Evolutionary conservation across 2,888 invertebrate species (phyloP).

Genomic region (Thyatira batis): DNA sequence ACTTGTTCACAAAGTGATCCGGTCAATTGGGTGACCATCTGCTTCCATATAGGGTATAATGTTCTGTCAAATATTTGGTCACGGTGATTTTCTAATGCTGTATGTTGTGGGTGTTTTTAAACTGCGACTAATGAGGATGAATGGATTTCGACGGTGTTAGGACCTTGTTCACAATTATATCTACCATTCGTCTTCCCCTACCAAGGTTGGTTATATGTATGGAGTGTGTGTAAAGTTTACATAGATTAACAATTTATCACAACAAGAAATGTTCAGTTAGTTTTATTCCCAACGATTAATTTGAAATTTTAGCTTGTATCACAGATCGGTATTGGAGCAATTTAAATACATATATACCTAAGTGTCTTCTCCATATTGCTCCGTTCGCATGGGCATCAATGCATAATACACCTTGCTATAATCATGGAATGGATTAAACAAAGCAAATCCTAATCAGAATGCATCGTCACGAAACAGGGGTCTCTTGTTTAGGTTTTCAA

Average conservation of each 20-base stretch:
- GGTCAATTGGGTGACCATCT: slow-evolving; percentile 77
- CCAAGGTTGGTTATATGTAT: too few relatives aligned
- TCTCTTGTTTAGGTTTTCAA: slow-evolving; percentile 51
- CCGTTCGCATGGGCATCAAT: not conserved
- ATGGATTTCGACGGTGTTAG: slow-evolving; percentile 5
- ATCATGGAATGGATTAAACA: slow-evolving; percentile 32
- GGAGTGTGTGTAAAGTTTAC: too few relatives aligned
- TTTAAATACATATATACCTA: not conserved
- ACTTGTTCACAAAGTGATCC: slow-evolving; percentile 46
- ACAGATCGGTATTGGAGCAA: too few relatives aligned
- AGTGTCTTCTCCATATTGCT: not conserved
- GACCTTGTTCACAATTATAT: not conserved
- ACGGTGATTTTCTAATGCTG: slow-evolving; percentile 42
- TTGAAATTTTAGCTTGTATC: not conserved
- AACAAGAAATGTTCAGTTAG: too few relatives aligned
- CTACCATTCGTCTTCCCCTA: too few relatives aligned
- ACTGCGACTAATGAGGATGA: slow-evolving; percentile 14
- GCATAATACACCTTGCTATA: not conserved
- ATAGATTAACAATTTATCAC: too few relatives aligned
- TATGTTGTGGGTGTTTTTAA: slow-evolving; percentile 9
- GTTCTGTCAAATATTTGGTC: slow-evolving; percentile 51
- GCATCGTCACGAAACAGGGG: slow-evolving; percentile 68
- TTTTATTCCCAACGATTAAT: not conserved
- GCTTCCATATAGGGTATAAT: slow-evolving; percentile 41
- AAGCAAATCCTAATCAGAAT: slow-evolving; percentile 63